A percentile compares a stretch with the other conserved stretches of the same genome.
phyloP scores from a whole-genome alignment of 2,113 vertebrate genomes.

The Calypte anna region DNA sequence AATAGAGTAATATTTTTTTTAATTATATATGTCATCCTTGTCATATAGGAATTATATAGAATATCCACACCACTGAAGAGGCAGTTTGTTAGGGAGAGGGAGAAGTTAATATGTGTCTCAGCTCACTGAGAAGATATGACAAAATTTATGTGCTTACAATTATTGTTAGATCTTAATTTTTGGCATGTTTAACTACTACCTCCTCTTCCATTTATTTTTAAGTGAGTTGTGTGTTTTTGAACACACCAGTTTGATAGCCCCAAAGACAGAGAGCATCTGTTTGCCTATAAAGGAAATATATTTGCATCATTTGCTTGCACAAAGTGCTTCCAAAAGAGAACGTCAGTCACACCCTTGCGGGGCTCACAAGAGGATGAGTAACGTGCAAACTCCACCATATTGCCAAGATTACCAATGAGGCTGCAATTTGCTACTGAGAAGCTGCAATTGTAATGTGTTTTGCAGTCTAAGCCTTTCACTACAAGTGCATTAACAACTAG shows the following conservation, averaged over 20 bases:
- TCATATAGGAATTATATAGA: neutral
- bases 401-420: constrained; percentile 44
- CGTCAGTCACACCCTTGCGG: constrained; percentile 33
- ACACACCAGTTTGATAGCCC: neutral
- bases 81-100: neutral
- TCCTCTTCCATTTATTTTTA: constrained; percentile 42
- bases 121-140: neutral
- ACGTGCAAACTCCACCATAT: neutral
- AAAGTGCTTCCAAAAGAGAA: constrained; percentile 15
- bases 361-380: constrained; percentile 36
- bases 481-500: neutral
- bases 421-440: neutral
- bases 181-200: constrained; percentile 10
- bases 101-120: neutral
- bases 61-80: neutral
- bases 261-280: constrained; percentile 46
- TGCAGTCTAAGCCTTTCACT: neutral
- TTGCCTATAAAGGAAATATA: constrained; percentile 52
- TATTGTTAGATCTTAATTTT: constrained; percentile 14
- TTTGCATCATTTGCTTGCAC: constrained; percentile 40
- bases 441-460: neutral
- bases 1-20: neutral
- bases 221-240: neutral
- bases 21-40: neutral
- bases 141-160: constrained; percentile 12